Evolutionary conservation across 1,140 invertebrate species (phyloP), one percentile per base, ranked within the genome.

Genomic region (Medauroidea extradentata): DNA sequence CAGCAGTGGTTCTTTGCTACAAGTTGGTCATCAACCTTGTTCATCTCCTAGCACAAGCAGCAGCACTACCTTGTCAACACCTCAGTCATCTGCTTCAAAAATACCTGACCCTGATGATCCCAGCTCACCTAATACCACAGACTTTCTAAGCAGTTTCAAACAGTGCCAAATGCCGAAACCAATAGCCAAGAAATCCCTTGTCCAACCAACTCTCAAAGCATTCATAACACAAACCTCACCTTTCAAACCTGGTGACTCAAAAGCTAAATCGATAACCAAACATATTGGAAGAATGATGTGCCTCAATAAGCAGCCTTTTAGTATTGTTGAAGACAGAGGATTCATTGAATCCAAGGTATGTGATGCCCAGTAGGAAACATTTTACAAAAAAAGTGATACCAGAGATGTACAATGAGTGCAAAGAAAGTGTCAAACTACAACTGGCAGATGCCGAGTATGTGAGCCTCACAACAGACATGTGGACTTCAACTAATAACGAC

Each of bases 291-390:
- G 61, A 53, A 68, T 65, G 67, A 62, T 68, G 24, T 58, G 63
- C 1, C 67, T 66, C 48, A 63, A 65, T 11, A 63, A 66, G 52
- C 62, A 68, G 50, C 62, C 67, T 14, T 61, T 67, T 41, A 61
- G 60, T 53, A 62, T 68, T 11, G 67, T 69, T 11, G 65, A 69
- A 39, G 65, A 68, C 55, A 43, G 49, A 57, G 68, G 64, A 53
- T 66, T 69, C 50, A 39, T 21, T 49, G 62, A 64, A 53, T 58
- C 65, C 65, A 13, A 55, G 50, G 19, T 69, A 69, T 48, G 38
- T 59, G 27, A 51, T 68, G n/a, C 65, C 66, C 4, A 57, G 61
- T 44, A 61, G 63, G 55, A 68, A 69, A 65, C 66, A 62, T 27
- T 43, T 69, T 19, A 63, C 64, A 18, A 50, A 62, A 25, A 53